phyloP scores from a whole-genome alignment of 1,140 invertebrate genomes.

The Tetramorium alpestre region DNA sequence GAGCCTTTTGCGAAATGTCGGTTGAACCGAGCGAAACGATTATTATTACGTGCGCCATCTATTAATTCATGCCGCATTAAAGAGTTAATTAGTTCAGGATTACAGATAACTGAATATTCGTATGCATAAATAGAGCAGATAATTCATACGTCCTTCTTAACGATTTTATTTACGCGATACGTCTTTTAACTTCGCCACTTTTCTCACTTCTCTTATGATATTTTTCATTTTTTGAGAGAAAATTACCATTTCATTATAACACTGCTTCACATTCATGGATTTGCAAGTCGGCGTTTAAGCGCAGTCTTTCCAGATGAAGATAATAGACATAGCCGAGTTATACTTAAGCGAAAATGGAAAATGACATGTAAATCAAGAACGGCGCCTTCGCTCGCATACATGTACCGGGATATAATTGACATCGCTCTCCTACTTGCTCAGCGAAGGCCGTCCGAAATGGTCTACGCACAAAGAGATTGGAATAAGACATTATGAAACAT shows the following conservation, averaged over 20 bases:
- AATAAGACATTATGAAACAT: slow-evolving; percentile 22
- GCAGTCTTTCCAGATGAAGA: slow-evolving; percentile 15
- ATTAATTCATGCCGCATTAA: slow-evolving; percentile 9
- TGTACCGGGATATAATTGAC: slow-evolving; percentile 31
- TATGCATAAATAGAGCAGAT: background rate
- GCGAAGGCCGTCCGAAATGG: slow-evolving; percentile 48
- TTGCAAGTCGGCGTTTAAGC: background rate
- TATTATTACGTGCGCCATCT: slow-evolving; percentile 28
- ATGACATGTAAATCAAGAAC: slow-evolving; percentile 51
- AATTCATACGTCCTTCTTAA: background rate
- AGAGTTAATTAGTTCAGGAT: slow-evolving; percentile 4
- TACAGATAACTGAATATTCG: background rate
- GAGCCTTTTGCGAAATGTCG: slow-evolving; percentile 49
- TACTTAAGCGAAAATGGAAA: slow-evolving; percentile 50
- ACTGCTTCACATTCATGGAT: background rate
- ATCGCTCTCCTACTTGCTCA: slow-evolving; percentile 42
- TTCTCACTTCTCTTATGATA: background rate
- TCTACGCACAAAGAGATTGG: slow-evolving; percentile 33
- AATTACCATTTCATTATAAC: background rate
- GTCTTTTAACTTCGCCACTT: background rate
- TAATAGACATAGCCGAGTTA: background rate
- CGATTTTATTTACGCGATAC: background rate
- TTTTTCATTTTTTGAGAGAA: background rate
- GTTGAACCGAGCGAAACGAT: slow-evolving; percentile 50
- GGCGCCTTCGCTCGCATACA: slow-evolving; percentile 14